These are phyloP conservation scores for Musca vetustissima DNA, from an alignment of 1,140 invertebrate genomes.

Conservation along the genomic window DNA sequence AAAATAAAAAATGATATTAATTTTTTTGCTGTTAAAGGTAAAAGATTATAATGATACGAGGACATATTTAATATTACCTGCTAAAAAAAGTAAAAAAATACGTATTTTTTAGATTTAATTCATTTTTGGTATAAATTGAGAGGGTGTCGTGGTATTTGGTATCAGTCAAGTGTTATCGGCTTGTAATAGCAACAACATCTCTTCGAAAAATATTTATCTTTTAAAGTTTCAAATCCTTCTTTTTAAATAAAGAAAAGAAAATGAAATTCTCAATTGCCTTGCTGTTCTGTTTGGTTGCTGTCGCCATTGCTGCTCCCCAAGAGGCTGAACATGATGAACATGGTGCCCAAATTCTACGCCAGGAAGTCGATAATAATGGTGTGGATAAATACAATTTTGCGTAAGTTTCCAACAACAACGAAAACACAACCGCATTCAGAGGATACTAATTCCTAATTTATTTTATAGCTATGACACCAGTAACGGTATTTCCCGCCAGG, in stretches of 20 bases:
- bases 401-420: conserved; percentile 54
- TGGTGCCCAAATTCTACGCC: conserved; percentile 49
- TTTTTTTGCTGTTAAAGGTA: too few species aligned
- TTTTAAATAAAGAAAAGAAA: conserved; percentile 5
- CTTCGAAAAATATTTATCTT: conserved; percentile 2
- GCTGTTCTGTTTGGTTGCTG: conserved; percentile 28
- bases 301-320: conserved; percentile 31
- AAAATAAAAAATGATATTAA: too few species aligned
- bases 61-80: too few species aligned
- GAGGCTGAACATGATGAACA: conserved; percentile 34
- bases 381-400: conserved; percentile 52
- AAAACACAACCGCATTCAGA: not conserved
- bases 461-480: conserved; percentile 65
- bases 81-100: not conserved
- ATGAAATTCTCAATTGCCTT: conserved; percentile 33
- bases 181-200: not conserved
- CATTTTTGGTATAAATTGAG: not conserved
- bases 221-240: not conserved
- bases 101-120: not conserved
- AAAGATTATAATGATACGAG: too few species aligned
- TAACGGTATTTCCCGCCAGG: conserved; percentile 67
- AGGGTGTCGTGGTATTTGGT: conserved; percentile 9
- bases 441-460: not conserved
- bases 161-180: conserved; percentile 27
- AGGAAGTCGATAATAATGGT: conserved; percentile 57